phyloP scores from a whole-genome alignment of 2,797 vertebrate species.

The Ctenopoma multispine region DNA sequence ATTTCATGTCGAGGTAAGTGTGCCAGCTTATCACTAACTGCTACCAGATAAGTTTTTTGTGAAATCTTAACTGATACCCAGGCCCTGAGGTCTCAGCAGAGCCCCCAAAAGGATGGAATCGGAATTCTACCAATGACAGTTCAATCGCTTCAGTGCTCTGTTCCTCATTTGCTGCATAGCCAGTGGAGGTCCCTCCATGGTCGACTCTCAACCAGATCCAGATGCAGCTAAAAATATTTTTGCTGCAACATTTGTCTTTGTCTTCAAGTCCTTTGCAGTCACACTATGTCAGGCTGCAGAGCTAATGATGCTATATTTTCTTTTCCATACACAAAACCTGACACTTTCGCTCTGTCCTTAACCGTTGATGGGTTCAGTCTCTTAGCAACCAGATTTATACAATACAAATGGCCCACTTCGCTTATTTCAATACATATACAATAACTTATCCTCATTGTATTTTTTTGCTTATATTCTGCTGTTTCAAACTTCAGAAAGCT shows the following conservation, averaged over 20 bases:
- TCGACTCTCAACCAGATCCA: constrained; percentile 90
- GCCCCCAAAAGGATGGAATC: constrained; percentile 78
- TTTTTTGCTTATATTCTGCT: too few species aligned
- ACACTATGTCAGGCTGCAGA: constrained; percentile 81
- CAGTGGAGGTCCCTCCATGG: constrained; percentile 85
- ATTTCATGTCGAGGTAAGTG: constrained; percentile 89
- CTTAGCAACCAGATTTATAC: constrained; percentile 72
- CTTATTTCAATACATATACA: constrained; percentile 6
- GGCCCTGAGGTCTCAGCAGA: constrained; percentile 29
- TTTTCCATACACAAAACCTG: constrained; percentile 78
- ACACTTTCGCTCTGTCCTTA: constrained; percentile 77
- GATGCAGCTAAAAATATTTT: constrained; percentile 85
- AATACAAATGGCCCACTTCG: constrained; percentile 56
- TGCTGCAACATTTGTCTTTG: constrained; percentile 80
- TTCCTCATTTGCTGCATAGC: constrained; percentile 91
- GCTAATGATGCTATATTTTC: constrained; percentile 86
- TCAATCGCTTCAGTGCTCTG: constrained; percentile 90
- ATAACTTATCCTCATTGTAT: too few species aligned
- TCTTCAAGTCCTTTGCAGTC: constrained; percentile 80
- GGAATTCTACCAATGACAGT: constrained; percentile 90
- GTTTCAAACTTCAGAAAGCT: background rate
- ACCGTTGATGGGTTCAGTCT: constrained; percentile 81
- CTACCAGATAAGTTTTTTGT: constrained; percentile 81
- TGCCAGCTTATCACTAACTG: constrained; percentile 79
- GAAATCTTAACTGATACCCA: constrained; percentile 78